A percentile compares a stretch with the other conserved stretches of the same genome.
Evolutionary conservation across 2,888 invertebrate genomes (phyloP).

Genomic region (Leptinotarsa tumamoca): DNA sequence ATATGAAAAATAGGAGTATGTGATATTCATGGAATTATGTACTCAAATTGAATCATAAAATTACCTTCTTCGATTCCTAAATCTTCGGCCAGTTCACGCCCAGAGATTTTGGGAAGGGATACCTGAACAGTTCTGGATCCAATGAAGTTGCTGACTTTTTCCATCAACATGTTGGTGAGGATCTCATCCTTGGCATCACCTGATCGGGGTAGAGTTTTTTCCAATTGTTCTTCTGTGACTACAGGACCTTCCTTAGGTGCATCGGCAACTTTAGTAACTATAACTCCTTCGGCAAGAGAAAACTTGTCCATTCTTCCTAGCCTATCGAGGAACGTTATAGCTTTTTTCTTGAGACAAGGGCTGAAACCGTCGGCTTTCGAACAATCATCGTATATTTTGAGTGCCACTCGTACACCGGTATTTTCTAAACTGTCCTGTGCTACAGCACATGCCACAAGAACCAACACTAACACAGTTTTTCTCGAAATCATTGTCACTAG

Average conservation of each 20-base stretch:
- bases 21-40: no score
- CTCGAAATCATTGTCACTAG: conserved; percentile 54
- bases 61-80: conserved; percentile 78
- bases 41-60: neutral
- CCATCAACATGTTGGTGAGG: conserved; percentile 77
- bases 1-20: no score
- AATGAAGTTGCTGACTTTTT: conserved; percentile 78
- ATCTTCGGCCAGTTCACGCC: conserved; percentile 66
- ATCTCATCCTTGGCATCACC: conserved; percentile 76
- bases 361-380: conserved; percentile 76
- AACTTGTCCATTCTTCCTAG: conserved; percentile 78
- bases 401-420: conserved; percentile 75
- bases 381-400: conserved; percentile 84
- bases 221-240: conserved; percentile 77
- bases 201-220: conserved; percentile 76
- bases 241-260: conserved; percentile 72
- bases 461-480: conserved; percentile 62
- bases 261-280: conserved; percentile 72
- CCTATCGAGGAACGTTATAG: conserved; percentile 82
- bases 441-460: conserved; percentile 57
- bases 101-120: conserved; percentile 77
- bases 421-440: conserved; percentile 63
- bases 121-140: conserved; percentile 83
- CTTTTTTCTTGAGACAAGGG: conserved; percentile 85
- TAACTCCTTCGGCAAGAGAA: conserved; percentile 75